Evolutionary conservation across 2,113 vertebrate genomes (phyloP).

Genomic region (Acrocephalus kingi): DNA sequence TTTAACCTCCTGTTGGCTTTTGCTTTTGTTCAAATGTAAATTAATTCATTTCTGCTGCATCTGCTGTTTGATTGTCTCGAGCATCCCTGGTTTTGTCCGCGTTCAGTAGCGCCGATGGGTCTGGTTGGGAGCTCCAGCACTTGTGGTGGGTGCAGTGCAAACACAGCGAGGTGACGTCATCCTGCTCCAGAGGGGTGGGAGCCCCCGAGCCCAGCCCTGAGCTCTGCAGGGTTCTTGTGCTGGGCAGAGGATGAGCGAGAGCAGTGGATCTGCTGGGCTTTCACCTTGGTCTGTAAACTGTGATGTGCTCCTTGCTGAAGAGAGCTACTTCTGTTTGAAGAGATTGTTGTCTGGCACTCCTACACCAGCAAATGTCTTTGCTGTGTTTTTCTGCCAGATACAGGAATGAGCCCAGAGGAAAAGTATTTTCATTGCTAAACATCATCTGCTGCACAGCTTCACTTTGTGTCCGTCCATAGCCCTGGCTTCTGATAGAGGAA

Average conservation of each 20-base stretch:
- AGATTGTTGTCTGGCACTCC: neutral
- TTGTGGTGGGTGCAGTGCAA: neutral
- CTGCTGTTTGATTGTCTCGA: slow-evolving; percentile 32
- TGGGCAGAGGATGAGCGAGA: neutral
- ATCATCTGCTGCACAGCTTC: slow-evolving; percentile 33
- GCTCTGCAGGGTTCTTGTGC: neutral
- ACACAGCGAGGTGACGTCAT: neutral
- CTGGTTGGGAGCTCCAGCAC: neutral
- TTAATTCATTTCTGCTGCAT: slow-evolving; percentile 39
- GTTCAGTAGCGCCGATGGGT: neutral
- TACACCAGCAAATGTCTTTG: neutral
- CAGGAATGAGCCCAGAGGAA: slow-evolving; percentile 3
- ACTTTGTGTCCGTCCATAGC: neutral
- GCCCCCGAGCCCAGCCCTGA: neutral
- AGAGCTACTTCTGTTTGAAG: neutral
- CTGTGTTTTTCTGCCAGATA: neutral
- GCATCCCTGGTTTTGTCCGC: neutral
- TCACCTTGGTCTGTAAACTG: neutral
- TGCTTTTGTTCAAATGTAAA: slow-evolving; percentile 60
- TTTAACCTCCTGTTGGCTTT: slow-evolving; percentile 40
- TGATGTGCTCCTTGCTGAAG: neutral
- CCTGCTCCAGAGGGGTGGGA: neutral
- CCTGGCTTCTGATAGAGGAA: neutral
- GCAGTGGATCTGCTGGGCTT: neutral
- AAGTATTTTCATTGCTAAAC: neutral